These are phyloP conservation scores for Protophormia terraenovae DNA, from an alignment of 2,888 invertebrate genomes.

Conservation along the genomic window DNA sequence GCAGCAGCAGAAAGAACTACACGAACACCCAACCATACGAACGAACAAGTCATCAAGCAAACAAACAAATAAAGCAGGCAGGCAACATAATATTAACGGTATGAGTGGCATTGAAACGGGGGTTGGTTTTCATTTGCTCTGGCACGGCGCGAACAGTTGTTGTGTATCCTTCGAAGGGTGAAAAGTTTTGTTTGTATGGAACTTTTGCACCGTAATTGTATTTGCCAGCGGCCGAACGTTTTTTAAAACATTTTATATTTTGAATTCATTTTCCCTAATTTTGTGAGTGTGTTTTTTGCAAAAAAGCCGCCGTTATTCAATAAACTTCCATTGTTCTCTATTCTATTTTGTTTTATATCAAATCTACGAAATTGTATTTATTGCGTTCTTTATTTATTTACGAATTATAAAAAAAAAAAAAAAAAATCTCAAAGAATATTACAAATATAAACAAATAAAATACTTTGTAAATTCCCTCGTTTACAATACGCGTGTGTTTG, in stretches of 20 bases:
- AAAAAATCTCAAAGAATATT: slow-evolving; percentile 7
- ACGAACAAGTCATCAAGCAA: slow-evolving; percentile 23
- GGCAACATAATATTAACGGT: slow-evolving; percentile 36
- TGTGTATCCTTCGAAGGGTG: slow-evolving; percentile 82
- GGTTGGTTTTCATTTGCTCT: slow-evolving; percentile 77
- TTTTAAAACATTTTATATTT: slow-evolving; percentile 71
- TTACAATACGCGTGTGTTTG: slow-evolving; percentile 29
- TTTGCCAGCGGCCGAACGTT: slow-evolving; percentile 72
- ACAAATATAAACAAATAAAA: slow-evolving; percentile 19
- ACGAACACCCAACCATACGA: slow-evolving; percentile 45
- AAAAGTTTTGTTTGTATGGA: slow-evolving; percentile 78
- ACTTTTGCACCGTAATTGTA: slow-evolving; percentile 77
- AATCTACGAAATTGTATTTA: background rate
- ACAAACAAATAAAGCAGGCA: too few relatives aligned
- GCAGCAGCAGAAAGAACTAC: background rate
- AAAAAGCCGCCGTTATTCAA: slow-evolving; percentile 59
- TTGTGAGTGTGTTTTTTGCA: slow-evolving; percentile 59
- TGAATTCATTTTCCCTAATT: slow-evolving; percentile 52
- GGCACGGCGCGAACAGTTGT: slow-evolving; percentile 80
- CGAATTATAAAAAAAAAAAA: slow-evolving; percentile 46
- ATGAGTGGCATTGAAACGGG: slow-evolving; percentile 70
- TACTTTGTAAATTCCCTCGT: slow-evolving; percentile 12
- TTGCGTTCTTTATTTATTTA: slow-evolving; percentile 43
- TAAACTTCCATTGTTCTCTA: slow-evolving; percentile 34
- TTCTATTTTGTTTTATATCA: slow-evolving; percentile 3